Base-by-base conservation (phyloP, 2,888 invertebrate genomes). In the Thereva unica region DNA sequence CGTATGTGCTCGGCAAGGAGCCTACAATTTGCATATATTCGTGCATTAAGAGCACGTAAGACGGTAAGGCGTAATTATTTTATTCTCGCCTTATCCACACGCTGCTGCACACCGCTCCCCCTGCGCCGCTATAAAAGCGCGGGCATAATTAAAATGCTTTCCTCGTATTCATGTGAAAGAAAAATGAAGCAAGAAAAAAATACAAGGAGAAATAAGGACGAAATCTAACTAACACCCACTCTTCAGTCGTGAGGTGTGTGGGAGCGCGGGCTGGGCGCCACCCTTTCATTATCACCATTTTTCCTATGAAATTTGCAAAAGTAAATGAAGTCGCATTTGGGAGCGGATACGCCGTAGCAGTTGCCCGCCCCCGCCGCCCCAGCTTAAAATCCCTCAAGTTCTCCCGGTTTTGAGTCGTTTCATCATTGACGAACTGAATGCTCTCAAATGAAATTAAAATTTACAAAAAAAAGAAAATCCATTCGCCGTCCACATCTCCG, bases 11-110 rank as follows among this genome's bases (percentile, higher is more conserved):
- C 23, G 23, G 23, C 23, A 23, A 23, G 38, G 52, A 64, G 59
- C 61, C 59, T 64, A 59, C 59, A 69, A 69, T 69, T 69, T 69
- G 67, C 59, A 67, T 69, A 69, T 59, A 69, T 69, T 69, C 64
- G 64, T 54, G 61, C 66, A 68, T 66, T 68, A 68, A 67, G 64
- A 68, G 59, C 57, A 23, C 23, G 23, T 23, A 23, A 23, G 23
- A 23, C 23, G 5, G 64, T 64, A 47, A 64, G 64, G 10, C 64
- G 64, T 69, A 69, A 69, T 69, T 69, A 67, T 67, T 64, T 67
- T 64, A 69, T 69, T 69, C 69, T 55, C 65, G 55, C 37, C 56
- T 64, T 64, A 64, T 61, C 50, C 61, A 61, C 61, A 61, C 61
- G 41, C 49, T 50, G 47, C 34, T 61, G 61, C 61, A 61, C 61